Base-by-base conservation (phyloP, 2,888 invertebrate genomes). In the Matsumyia berberina region DNA sequence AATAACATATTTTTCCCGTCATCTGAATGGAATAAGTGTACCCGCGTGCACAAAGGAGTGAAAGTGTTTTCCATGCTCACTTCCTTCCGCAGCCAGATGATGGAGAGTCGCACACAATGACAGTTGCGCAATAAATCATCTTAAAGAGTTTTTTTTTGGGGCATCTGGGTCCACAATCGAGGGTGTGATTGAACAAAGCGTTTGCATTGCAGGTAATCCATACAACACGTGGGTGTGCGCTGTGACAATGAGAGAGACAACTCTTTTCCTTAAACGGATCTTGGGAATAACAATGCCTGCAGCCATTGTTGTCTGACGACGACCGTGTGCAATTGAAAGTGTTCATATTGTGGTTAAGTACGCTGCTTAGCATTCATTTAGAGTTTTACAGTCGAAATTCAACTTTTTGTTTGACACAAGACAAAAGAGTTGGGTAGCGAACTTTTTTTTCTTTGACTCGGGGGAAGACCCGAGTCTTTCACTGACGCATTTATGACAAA, bases 1-100 rank as follows among this genome's bases (percentile, higher is more conserved):
- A 67, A 58, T 66, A 57, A 58, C 57, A 76, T 39, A 76, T 66
- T 76, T 73, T 76, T 76, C 66, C 67, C 58, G 66, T 66, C 67
- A 51, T 51, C 58, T 76, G 76, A 76, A 76, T 66, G 76, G 76
- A 76, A 76, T 76, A 66, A 76, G 74, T 74, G 55, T 66, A 57
- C 55, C 42, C 31, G 39, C 33, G 12, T 39, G 70, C 49, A 49
- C 24, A 64, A 57, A 64, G 66, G 39, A 76, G 76, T 67, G 76
- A 76, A 76, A 76, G 76, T 76, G 66, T 31, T 66, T 74, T 64
- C 44, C 44, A 64, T 37, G 35, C 46, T 57, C 24, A 37, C 58
- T 60, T 58, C 76, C 49, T 58, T 17, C 66, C 24, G 37, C n/a
- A 37, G 31, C 33, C 19, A 39, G 49, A 49, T 29, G 11, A 31